Base-by-base conservation (phyloP, 2,888 invertebrate genomes). In the Molanna angustata region DNA sequence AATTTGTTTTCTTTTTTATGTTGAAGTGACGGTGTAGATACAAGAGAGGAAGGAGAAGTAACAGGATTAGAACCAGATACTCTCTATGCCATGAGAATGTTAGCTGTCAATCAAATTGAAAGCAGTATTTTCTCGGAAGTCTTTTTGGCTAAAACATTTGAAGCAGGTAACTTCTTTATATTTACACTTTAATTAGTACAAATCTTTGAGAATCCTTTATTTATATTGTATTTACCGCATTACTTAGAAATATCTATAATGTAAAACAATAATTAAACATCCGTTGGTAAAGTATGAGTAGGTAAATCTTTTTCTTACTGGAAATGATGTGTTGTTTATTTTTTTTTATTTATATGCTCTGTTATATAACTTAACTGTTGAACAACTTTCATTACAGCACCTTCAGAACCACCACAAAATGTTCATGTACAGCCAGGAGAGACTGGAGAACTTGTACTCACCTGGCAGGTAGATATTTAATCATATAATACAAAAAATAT, bases 81-180 rank as follows among this genome's bases (percentile, higher is more conserved):
- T 13, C 78, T 80, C 11, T 88, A 88, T 64, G 78, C 80, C 52
- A 79, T 88, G 61, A 74, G 87, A 27, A 80, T 88, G 65, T 74
- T 84, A 61, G 86, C 88, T n/a, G 82, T 84, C 54, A 89, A 88
- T 66, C 81, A 83, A 62, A 84, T 88, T 58, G 88, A 88, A 58
- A 76, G 80, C 37, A 85, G 88, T 60, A 69, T 78, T 21, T 83
- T 84, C 21, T 86, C 86, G 11, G 80, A 83, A 51, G 62, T 76
- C 6, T 79, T 83, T 35, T 76, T 82, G 6, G 80, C 84, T 1
- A 81, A 82, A 64, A 86, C 88, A 13, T 80, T 84, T 62, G 86
- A 88, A 69, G 89, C 88, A 75, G 80, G 80, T 80, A 64, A 27
- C 4, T 17, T 14, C 14, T n/a, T 32, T 32, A n/a, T n/a, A n/a